phyloP scores from a whole-genome alignment of 2,888 invertebrate species.

The Corbicula japonica region DNA sequence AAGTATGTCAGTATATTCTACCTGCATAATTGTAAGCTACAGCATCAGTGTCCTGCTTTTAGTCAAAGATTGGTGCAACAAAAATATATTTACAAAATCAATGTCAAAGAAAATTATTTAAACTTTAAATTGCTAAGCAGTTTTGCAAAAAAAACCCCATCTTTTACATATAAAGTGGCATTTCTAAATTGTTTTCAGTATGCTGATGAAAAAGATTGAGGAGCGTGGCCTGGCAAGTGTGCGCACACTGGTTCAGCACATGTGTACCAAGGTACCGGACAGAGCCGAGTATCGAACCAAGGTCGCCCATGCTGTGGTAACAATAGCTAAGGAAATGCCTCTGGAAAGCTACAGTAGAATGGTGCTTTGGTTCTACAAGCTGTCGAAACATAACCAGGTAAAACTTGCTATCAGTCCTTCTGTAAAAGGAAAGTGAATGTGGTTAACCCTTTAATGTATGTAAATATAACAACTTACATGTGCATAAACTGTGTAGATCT shows the following conservation, averaged over 20 bases:
- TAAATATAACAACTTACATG: too few species aligned
- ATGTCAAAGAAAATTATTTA: too few species aligned
- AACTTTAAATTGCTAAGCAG: not conserved
- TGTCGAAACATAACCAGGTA: conserved; percentile 86
- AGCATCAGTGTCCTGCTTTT: too few species aligned
- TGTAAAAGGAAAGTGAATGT: too few species aligned
- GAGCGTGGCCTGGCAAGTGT: conserved; percentile 80
- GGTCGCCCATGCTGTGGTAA: conserved; percentile 85
- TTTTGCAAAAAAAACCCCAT: not conserved
- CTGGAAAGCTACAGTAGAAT: conserved; percentile 82
- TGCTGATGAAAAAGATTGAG: conserved; percentile 78
- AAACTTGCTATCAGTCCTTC: not conserved
- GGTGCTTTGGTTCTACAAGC: conserved; percentile 86
- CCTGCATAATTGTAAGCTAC: too few species aligned
- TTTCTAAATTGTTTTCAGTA: conserved; percentile 55
- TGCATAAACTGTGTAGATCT: too few species aligned
- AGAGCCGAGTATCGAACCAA: conserved; percentile 87
- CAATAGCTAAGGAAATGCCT: conserved; percentile 84
- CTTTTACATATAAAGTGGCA: not conserved
- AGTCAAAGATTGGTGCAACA: too few species aligned
- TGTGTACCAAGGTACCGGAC: conserved; percentile 87
- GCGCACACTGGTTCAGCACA: conserved; percentile 86
- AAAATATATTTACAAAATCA: too few species aligned
- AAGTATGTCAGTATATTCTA: too few species aligned
- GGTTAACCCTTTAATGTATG: too few species aligned